Percentiles rank a stretch among this genome's conserved stretches.
Conservation (phyloP, 2,797 vertebrate species). For the Danio kyathit region DNA sequence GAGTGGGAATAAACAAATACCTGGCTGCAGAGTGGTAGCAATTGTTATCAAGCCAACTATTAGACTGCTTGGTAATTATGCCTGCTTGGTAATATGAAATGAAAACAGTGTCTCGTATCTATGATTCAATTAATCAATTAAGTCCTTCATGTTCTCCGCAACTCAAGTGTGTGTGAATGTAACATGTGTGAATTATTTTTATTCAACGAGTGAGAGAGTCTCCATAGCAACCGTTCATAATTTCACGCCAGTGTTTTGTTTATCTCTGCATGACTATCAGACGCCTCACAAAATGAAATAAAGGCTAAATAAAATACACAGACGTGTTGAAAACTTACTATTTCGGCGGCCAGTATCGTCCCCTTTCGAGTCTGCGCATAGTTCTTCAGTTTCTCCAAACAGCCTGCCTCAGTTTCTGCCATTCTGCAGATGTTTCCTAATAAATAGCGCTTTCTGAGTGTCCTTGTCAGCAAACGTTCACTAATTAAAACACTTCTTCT, state of each 20-base stretch:
- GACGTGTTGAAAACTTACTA: conserved; percentile 72
- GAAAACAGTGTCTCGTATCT: neutral
- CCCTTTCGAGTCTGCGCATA: conserved; percentile 79
- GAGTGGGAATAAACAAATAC: too few species aligned
- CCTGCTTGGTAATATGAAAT: neutral
- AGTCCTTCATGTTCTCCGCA: neutral
- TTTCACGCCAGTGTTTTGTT: neutral
- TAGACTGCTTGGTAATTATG: too few species aligned
- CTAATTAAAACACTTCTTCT: neutral
- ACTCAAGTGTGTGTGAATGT: neutral
- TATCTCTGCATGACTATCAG: too few species aligned
- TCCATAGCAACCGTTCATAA: conserved; percentile 7
- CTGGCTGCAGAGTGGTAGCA: too few species aligned
- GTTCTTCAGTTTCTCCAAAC: conserved; percentile 69
- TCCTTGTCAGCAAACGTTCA: neutral
- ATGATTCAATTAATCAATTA: neutral
- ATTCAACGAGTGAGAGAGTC: neutral
- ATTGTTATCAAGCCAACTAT: too few species aligned
- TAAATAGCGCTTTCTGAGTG: neutral
- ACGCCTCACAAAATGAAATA: neutral
- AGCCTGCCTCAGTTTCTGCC: conserved; percentile 69
- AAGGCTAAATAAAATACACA: neutral
- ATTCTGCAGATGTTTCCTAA: conserved; percentile 58
- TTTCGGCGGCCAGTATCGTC: conserved; percentile 72
- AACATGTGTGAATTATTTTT: neutral